A percentile compares a stretch with the other conserved stretches of the same genome.
Conservation (phyloP, 2,797 vertebrate genomes). For the Buphagus erythrorhynchus region DNA sequence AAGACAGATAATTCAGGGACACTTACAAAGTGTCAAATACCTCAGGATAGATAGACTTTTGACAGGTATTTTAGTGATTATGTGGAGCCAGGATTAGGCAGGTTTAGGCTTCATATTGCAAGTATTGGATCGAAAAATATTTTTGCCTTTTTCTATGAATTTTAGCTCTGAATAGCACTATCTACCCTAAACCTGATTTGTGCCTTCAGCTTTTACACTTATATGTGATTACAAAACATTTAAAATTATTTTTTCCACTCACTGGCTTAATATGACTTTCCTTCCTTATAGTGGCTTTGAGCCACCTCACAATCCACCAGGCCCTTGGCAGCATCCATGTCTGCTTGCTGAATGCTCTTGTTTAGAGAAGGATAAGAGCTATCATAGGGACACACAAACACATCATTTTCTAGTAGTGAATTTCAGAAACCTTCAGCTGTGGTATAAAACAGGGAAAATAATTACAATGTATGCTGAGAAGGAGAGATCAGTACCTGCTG, state of each 20-base stretch:
- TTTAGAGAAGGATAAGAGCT: background rate
- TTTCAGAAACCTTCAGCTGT: background rate
- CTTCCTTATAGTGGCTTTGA: background rate
- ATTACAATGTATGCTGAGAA: fast-evolving
- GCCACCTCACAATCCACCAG: background rate
- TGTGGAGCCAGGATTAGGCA: background rate
- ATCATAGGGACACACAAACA: background rate
- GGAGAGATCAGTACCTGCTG: background rate
- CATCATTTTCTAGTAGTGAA: background rate
- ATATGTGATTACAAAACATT: background rate
- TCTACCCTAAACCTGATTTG: background rate
- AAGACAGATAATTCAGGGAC: slow-evolving; percentile 31
- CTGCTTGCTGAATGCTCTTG: background rate
- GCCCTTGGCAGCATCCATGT: fast-evolving
- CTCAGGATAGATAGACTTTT: background rate
- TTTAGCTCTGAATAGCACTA: background rate
- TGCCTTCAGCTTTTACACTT: slow-evolving; percentile 3
- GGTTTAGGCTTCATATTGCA: background rate
- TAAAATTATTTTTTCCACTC: background rate
- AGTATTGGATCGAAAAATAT: background rate
- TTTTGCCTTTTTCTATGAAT: background rate
- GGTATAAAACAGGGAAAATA: background rate
- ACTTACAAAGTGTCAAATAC: slow-evolving; percentile 24
- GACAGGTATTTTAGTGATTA: slow-evolving; percentile 3
- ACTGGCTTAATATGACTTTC: background rate